Base-by-base conservation (phyloP, 2,113 vertebrate genomes). In the Cettia cetti region DNA sequence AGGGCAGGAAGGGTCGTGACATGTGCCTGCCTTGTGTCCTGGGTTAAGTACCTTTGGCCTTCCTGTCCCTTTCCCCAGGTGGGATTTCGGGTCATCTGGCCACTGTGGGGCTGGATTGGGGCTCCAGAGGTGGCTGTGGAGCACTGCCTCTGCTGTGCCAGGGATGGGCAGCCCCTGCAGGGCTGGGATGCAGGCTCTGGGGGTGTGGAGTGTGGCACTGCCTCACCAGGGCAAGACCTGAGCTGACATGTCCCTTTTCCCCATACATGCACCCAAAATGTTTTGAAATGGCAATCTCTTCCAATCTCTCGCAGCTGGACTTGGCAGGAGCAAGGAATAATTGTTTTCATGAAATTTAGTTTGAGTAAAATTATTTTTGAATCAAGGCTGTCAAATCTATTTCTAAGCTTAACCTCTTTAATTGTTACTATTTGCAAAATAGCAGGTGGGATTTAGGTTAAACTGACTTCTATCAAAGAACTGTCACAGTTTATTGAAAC, bases 311-410 rank as follows among this genome's bases (percentile, higher is more conserved):
- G 14, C 35, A 42, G 23, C 8, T 78, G 77, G 72, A 83, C 79
- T 83, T 45, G 75, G 44, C 37, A 86, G 49, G 71, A 83, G 24
- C 28, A 71, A 64, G 56, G 82, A 86, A 52, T 86, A 64, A 28
- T 49, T 96, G 60, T 74, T 92, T 93, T 93, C 53, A 20, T 60
- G 68, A 53, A 86, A 84, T 42, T 74, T 80, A 33, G 49, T 87
- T 86, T 57, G 31, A 74, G 28, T 53, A 69, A 75, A 86, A 77
- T 56, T 47, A 52, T 63, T 91, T 81, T 80, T 91, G 8, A 70
- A 31, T 88, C 65, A 79, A 66, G 59, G 30, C 19, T 28, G 57
- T 77, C 35, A 54, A 70, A 61, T 72, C 28, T 82, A 10, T 90
- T 87, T 30, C 22, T 31, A 31, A 44, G 4, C 52, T 83, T 86